These are phyloP conservation scores for Camponotus pennsylvanicus DNA, from an alignment of 1,140 invertebrate species.

Conservation along the genomic window DNA sequence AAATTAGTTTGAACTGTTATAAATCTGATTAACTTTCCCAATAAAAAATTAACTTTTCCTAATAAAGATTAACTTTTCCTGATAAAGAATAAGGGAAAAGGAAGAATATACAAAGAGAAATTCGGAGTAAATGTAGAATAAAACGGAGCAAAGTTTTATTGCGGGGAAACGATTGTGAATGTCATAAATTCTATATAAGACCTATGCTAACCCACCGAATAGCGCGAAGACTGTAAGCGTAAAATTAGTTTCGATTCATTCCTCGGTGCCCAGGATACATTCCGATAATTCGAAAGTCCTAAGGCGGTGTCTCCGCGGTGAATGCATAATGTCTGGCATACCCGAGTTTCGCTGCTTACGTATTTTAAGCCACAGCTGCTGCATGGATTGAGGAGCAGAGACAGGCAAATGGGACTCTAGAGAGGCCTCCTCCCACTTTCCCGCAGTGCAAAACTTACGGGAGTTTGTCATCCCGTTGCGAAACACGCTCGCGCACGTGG, in stretches of 20 bases:
- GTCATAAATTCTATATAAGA: slow-evolving; percentile 13
- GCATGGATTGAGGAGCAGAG: background rate
- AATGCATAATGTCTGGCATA: slow-evolving; percentile 56
- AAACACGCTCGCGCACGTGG: slow-evolving; percentile 41
- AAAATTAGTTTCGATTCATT: slow-evolving; percentile 33
- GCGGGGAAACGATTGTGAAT: background rate
- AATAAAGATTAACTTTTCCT: background rate
- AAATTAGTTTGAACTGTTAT: background rate
- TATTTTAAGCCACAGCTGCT: slow-evolving; percentile 65
- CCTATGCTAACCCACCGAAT: slow-evolving; percentile 28
- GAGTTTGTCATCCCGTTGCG: slow-evolving; percentile 56
- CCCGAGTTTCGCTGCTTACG: slow-evolving; percentile 39
- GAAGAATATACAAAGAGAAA: background rate
- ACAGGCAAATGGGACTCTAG: background rate
- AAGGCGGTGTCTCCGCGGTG: background rate
- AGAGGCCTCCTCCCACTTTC: too few species aligned
- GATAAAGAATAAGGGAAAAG: background rate
- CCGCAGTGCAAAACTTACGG: slow-evolving; percentile 47
- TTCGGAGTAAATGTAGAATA: background rate
- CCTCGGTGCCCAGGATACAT: background rate
- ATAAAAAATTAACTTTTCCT: background rate
- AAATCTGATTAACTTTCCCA: background rate
- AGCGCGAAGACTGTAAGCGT: slow-evolving; percentile 34
- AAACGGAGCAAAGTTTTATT: slow-evolving; percentile 26
- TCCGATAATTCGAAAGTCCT: slow-evolving; percentile 4